Percentiles rank a stretch among this genome's conserved stretches.
phyloP scores from a whole-genome alignment of 2,888 invertebrate species.

The Stomorhina lunata region DNA sequence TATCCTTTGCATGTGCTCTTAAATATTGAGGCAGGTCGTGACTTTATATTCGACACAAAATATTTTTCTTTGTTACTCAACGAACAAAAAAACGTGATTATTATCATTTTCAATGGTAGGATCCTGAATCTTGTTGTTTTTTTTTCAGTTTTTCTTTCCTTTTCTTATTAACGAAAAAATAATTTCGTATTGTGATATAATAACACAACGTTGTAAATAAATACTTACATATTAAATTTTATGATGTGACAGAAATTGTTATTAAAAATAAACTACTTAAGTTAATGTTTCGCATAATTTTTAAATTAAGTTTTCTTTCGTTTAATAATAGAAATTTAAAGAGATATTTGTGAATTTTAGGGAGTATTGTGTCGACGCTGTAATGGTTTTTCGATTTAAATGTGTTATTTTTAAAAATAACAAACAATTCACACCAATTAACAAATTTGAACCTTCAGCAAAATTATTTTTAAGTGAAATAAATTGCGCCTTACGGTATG shows the following conservation, averaged over 20 bases:
- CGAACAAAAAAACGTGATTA: constrained; percentile 17
- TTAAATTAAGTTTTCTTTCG: not conserved
- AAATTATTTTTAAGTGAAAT: no score
- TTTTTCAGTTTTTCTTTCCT: not conserved
- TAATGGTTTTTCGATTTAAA: no score
- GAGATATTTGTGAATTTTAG: no score
- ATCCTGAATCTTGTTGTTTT: not conserved
- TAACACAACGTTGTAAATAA: not conserved
- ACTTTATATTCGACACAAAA: constrained; percentile 29
- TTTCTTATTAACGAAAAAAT: not conserved
- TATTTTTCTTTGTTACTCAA: not conserved
- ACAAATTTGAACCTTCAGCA: no score
- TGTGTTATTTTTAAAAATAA: no score
- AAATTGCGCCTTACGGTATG: no score
- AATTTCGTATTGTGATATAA: not conserved
- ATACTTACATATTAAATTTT: not conserved
- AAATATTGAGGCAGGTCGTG: constrained; percentile 58
- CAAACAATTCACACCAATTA: no score
- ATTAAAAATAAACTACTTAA: not conserved
- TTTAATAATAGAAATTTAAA: no score
- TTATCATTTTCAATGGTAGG: constrained; percentile 26
- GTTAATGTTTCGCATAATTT: not conserved
- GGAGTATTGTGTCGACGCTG: no score
- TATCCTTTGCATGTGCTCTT: not conserved
- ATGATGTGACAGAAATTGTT: not conserved